Evolutionary conservation across 2,888 invertebrate species (phyloP), one percentile per base, ranked within the genome.

Genomic region (Drosophila lutescens): DNA sequence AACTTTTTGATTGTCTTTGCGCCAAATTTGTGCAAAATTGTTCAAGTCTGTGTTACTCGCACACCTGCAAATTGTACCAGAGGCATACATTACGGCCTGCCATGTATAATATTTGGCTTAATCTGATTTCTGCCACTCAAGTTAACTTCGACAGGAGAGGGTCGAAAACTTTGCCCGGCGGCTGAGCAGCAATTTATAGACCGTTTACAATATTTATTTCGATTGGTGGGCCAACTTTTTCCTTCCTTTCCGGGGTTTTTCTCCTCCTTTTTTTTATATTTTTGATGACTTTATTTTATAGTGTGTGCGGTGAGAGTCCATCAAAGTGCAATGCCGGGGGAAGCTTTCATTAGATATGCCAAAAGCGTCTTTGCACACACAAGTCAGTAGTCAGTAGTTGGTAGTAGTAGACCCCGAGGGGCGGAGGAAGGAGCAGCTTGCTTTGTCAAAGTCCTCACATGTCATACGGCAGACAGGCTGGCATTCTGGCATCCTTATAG

Each of bases 1-100:
- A 89, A 89, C 89, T 89, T 88, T 88, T 86, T 89, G 89, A 89
- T 89, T 89, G 89, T 88, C 87, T 88, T 89, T 89, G 86, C 75
- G 74, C 76, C 77, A 89, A 89, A 86, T 86, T 86, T 87, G 79
- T 74, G 79, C 76, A 70, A 82, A 83, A 87, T 80, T 80, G 79
- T 74, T 80, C 63, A 62, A 69, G 72, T 46, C 74, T 15, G 30
- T 15, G 74, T 44, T 43, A 12, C 79, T 67, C 62, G 47, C 53
- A 47, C 50, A 47, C 50, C 46, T 56, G 69, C 60, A 73, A 74
- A 70, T 76, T 70, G 75, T 78, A 49, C 13, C 43, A 38, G 49
- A 4, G 49, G 53, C 57, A 10, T 60, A 54, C 58, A 61, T 49
- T 61, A 49, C 40, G 55, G 30, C 53, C 53, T 76, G 78, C 61